Evolutionary conservation across 2,797 vertebrate species (phyloP).

Genomic region (Epinephelus malabaricus): DNA sequence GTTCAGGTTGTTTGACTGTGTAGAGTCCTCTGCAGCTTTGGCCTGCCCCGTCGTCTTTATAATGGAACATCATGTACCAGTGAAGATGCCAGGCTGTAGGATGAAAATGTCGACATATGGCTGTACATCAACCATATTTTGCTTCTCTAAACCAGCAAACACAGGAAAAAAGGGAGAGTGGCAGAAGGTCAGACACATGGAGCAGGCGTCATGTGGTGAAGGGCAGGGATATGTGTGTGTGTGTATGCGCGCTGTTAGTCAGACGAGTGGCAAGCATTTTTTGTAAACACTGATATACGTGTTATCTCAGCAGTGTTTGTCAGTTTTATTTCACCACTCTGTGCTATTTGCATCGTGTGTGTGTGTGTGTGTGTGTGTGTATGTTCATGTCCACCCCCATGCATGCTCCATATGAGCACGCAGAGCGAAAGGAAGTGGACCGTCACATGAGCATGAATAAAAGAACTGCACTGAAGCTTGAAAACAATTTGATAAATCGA

Average conservation of each 20-base stretch:
- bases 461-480: constrained; percentile 26
- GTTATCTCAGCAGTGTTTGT: constrained; percentile 36
- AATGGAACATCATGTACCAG: constrained; percentile 17
- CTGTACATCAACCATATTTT: constrained; percentile 39
- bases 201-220: constrained; percentile 38
- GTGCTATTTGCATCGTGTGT: constrained; percentile 1
- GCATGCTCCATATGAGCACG: constrained; percentile 22
- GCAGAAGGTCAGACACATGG: constrained; percentile 70
- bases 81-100: constrained; percentile 38
- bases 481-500: constrained; percentile 45
- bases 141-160: constrained; percentile 30
- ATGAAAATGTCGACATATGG: constrained; percentile 51
- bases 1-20: constrained; percentile 15
- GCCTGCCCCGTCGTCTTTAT: constrained; percentile 4
- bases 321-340: constrained; percentile 19
- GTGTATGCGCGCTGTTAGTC: not conserved
- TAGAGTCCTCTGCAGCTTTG: constrained; percentile 24
- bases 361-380: constrained; percentile 9
- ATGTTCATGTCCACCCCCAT: constrained; percentile 10
- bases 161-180: constrained; percentile 21
- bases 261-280: constrained; percentile 14
- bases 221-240: constrained; percentile 1
- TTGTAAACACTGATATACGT: constrained; percentile 11
- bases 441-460: constrained; percentile 11
- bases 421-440: constrained; percentile 29